Evolutionary conservation across 2,888 invertebrate species (phyloP), one percentile per base, ranked within the genome.

Genomic region (Metopia argyrocephala): DNA sequence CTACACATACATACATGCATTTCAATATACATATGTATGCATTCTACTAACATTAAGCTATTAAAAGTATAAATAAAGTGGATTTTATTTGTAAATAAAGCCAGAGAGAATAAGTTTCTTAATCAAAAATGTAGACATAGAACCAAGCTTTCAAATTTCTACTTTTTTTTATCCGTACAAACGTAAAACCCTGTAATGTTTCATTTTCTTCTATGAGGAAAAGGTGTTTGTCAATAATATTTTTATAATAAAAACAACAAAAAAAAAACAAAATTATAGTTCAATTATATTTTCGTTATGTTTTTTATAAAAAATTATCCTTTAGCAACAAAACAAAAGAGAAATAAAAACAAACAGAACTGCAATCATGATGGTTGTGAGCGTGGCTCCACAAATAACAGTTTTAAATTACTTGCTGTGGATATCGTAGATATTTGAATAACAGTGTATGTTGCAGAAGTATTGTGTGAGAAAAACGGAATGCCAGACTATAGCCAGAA

Each of bases 201-300:
- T 38, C 38, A 38, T 38, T 18, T 48, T 18, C n/a, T 48, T n/a
- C 48, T 18, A 48, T 6, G 12, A n/a, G n/a, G n/a, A n/a, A 7
- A 48, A 38, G 69, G 76, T 76, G 54, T 69, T 62, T 76, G 76
- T 31, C 76, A 48, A 4, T 25, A 76, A 76, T 76, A 76, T 46
- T 56, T 12, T 9, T 18, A 38, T 15, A 31, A 20, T 5, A n/a
- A 38, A 9, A 31, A 28, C 4, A n/a, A 12, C 23, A 38, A 31
- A 31, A 5, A 31, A 38, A 3, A 52, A 68, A 25, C 9, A 31
- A 45, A 45, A 45, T 68, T 38, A 66, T 54, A 23, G 27, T 20
- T 27, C 5, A 21, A n/a, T 15, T 15, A n/a, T 7, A 25, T 20
- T n/a, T 54, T 66, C 65, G 38, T 5, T 54, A 66, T 54, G 15